A percentile compares a stretch with the other conserved stretches of the same genome.
Conservation (phyloP, 2,113 vertebrate species). For the Rhinolophus ferrumequinum region DNA sequence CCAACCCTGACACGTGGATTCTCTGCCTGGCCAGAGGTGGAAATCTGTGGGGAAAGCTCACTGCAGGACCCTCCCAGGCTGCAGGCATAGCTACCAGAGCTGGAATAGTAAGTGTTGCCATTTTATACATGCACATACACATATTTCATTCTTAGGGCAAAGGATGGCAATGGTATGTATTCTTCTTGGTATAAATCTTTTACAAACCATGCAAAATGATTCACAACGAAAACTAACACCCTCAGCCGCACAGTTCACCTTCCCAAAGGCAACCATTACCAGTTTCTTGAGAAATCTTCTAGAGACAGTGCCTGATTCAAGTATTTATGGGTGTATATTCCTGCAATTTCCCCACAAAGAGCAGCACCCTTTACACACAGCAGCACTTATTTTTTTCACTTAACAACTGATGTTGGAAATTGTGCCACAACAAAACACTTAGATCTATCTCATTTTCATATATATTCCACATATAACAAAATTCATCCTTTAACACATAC, state of each 20-base stretch:
- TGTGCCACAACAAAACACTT: not conserved
- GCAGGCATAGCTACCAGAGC: not conserved
- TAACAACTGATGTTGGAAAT: not conserved
- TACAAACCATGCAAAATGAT: not conserved
- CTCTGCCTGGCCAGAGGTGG: not conserved
- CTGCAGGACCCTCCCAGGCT: not conserved
- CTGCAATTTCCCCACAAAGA: not conserved
- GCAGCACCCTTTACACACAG: not conserved
- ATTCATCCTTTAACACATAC: not conserved
- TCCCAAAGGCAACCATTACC: not conserved
- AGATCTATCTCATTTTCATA: not conserved
- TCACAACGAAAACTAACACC: not conserved
- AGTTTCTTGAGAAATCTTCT: not conserved
- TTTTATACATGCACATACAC: not conserved
- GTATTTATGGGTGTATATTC: too few species aligned
- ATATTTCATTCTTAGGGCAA: not conserved
- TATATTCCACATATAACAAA: not conserved
- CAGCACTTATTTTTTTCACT: not conserved
- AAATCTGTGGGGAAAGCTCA: not conserved
- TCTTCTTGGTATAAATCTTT: not conserved
- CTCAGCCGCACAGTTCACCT: not conserved
- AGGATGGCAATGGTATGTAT: not conserved
- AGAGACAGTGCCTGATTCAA: not conserved
- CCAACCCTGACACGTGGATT: not conserved
- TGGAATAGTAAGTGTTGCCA: not conserved